phyloP scores from a whole-genome alignment of 1,140 invertebrate species.

The Drosophila insularis region DNA sequence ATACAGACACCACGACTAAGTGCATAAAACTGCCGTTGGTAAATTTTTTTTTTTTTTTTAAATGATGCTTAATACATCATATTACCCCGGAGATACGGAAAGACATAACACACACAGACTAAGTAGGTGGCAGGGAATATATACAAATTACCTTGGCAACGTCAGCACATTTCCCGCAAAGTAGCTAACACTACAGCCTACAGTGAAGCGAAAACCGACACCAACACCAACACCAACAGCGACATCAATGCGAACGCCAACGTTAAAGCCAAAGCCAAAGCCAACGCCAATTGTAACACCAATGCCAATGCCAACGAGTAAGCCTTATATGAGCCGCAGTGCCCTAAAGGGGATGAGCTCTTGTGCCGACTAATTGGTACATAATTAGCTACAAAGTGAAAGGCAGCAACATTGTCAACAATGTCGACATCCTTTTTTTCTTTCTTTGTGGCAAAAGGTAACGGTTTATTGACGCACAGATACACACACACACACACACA shows the following conservation, averaged over 20 bases:
- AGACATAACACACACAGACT: background rate
- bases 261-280: background rate
- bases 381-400: conserved; percentile 58
- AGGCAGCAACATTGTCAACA: conserved; percentile 19
- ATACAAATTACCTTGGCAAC: background rate
- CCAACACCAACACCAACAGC: background rate
- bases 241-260: background rate
- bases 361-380: conserved; percentile 49
- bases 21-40: background rate
- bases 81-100: background rate
- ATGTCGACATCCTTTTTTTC: background rate
- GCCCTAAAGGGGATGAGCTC: background rate
- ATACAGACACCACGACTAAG: background rate
- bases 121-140: background rate
- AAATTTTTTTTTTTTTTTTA: background rate
- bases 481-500: background rate
- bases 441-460: conserved; percentile 11
- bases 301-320: background rate
- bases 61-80: background rate
- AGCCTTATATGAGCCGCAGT: background rate
- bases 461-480: background rate
- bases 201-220: background rate
- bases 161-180: background rate
- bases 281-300: background rate
- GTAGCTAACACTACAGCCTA: background rate